Conservation (phyloP, 2,797 vertebrate genomes). For the Gymnodraco acuticeps region DNA sequence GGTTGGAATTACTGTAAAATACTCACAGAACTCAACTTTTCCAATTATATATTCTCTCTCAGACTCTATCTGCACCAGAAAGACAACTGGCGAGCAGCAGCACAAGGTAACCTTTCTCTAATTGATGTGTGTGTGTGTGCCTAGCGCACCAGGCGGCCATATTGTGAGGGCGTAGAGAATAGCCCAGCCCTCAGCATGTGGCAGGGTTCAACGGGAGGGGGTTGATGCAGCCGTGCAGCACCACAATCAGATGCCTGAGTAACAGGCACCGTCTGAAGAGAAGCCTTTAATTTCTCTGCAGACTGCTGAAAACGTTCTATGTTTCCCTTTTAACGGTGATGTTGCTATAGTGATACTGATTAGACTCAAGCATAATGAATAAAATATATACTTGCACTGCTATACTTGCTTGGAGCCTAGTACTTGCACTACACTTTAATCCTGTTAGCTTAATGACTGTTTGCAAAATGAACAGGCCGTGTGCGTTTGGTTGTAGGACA, state of each 20-base stretch:
- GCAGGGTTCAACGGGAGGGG: slow-evolving; percentile 55
- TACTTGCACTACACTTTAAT: background rate
- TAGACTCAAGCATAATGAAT: background rate
- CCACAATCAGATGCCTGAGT: slow-evolving; percentile 53
- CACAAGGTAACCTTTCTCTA: slow-evolving; percentile 88
- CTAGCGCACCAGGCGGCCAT: slow-evolving; percentile 71
- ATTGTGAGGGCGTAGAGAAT: slow-evolving; percentile 72
- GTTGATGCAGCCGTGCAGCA: slow-evolving; percentile 66
- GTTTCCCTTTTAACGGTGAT: background rate
- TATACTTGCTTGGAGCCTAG: background rate
- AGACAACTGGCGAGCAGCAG: slow-evolving; percentile 71
- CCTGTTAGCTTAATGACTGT: background rate
- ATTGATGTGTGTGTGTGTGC: slow-evolving; percentile 81
- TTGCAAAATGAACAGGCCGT: background rate
- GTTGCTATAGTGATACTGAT: background rate
- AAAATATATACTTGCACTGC: background rate
- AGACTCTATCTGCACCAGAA: slow-evolving; percentile 62
- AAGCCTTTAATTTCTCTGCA: slow-evolving; percentile 31
- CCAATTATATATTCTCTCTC: slow-evolving; percentile 50
- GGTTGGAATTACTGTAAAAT: slow-evolving; percentile 55
- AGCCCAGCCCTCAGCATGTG: slow-evolving; percentile 71
- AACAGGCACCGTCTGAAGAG: slow-evolving; percentile 37
- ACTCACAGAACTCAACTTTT: slow-evolving; percentile 53
- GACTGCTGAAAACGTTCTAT: slow-evolving; percentile 7
- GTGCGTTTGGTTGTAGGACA: background rate